phyloP scores from a whole-genome alignment of 2,113 vertebrate species.

The Sinocyclocheilus rhinocerous region DNA sequence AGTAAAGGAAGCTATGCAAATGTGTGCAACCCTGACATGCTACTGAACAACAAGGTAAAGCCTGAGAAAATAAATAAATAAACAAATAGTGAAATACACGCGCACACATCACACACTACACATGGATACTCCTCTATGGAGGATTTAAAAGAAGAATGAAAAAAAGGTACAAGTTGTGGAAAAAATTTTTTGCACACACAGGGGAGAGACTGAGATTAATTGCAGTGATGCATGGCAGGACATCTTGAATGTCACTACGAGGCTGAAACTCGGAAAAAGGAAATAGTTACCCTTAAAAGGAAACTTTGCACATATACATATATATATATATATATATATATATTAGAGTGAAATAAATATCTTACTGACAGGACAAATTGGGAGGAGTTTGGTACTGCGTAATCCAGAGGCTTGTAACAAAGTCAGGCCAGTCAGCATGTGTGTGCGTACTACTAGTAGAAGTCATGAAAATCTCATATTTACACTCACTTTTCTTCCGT shows the following conservation, averaged over 20 bases:
- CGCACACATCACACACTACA: constrained; percentile 48
- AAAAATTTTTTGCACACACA: constrained; percentile 11
- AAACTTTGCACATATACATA: not conserved
- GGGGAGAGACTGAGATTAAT: constrained; percentile 60
- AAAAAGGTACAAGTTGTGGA: constrained; percentile 58
- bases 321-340: too few relatives aligned
- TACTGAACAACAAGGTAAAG: constrained; percentile 75
- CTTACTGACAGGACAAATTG: constrained; percentile 54
- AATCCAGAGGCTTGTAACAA: constrained; percentile 52
- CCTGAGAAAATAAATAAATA: constrained; percentile 54
- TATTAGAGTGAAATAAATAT: not conserved
- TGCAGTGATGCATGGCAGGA: constrained; percentile 50
- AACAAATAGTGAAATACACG: constrained; percentile 28
- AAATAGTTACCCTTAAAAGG: constrained; percentile 37
- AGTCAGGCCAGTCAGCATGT: not conserved
- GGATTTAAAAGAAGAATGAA: constrained; percentile 69
- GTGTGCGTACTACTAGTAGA: not conserved
- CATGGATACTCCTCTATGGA: constrained; percentile 42
- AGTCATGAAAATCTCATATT: not conserved
- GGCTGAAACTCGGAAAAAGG: constrained; percentile 46
- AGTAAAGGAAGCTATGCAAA: constrained; percentile 73
- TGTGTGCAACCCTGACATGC: constrained; percentile 73
- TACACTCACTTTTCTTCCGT: not conserved
- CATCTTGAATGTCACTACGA: constrained; percentile 43
- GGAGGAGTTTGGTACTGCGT: constrained; percentile 61